phyloP scores from a whole-genome alignment of 2,888 invertebrate genomes.

The Archips xylosteana region DNA sequence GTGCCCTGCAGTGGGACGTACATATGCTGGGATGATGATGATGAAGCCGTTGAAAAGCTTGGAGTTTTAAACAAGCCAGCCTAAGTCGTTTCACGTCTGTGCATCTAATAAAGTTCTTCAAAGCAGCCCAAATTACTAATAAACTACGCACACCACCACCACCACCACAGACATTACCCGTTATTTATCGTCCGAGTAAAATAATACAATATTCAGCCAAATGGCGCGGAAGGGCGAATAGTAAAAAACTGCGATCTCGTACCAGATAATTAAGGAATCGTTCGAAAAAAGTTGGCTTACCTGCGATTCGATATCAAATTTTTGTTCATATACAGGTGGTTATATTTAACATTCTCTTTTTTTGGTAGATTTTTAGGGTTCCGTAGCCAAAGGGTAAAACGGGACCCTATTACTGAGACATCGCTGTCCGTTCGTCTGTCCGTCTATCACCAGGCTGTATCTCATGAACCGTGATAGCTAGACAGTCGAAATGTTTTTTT shows the following conservation, averaged over 20 bases:
- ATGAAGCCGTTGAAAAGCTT: not conserved
- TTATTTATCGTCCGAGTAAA: constrained; percentile 43
- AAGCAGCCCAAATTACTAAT: constrained; percentile 19
- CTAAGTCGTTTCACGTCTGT: not conserved
- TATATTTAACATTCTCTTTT: constrained; percentile 9
- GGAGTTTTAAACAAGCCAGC: not conserved
- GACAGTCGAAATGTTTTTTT: too few species aligned
- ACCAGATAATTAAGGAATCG: constrained; percentile 82
- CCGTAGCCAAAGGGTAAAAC: too few species aligned
- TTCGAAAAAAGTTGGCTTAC: constrained; percentile 79
- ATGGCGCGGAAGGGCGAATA: constrained; percentile 71
- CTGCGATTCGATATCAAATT: constrained; percentile 72
- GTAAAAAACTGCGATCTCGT: constrained; percentile 82
- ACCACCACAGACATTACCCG: too few species aligned
- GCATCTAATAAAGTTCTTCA: not conserved
- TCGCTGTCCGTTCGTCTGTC: too few species aligned
- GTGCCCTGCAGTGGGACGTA: too few species aligned
- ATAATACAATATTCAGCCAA: constrained; percentile 63
- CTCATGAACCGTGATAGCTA: too few species aligned
- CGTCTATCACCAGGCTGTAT: too few species aligned
- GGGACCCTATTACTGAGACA: too few species aligned
- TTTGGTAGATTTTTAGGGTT: too few species aligned
- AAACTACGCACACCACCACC: too few species aligned
- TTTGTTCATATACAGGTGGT: constrained; percentile 59
- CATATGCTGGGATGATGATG: too few species aligned